Evolutionary conservation across 2,888 invertebrate species (phyloP), one percentile per base, ranked within the genome.

Genomic region (Copidosoma aretas): DNA sequence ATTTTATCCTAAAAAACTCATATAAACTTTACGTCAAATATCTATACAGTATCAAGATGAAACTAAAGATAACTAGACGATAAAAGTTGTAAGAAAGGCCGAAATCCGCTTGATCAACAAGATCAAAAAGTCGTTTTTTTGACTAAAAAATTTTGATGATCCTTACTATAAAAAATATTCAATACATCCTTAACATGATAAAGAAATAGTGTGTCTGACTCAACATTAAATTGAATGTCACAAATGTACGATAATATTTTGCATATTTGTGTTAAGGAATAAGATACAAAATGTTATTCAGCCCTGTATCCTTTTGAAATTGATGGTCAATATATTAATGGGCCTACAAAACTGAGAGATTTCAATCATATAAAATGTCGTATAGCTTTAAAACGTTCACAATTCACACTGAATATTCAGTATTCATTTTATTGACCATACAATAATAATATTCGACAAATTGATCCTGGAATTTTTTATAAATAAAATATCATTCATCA

Each of bases 341-440:
- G 59, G 21, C 10, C 5, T 10, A 21, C 22, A n/a, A 51, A 25
- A 21, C 52, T 51, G 19, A 61, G 32, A 21, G 71, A 75, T 61
- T 75, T 63, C 57, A 74, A 77, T 25, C 73, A 53, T 58, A 75
- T 75, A 19, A 77, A 75, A 73, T 41, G 49, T 24, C 67, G 70
- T 46, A 46, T 76, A 22, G 73, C 67, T 68, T 77, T 76, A 12
- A 67, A 65, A 39, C 67, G 76, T 70, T 51, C 73, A 22, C 60
- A 68, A 63, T 79, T 75, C 67, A 60, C 77, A 59, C 64, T 74
- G 25, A 74, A 78, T 70, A 66, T 66, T 41, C 75, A 75, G 58
- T 75, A 74, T 67, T 59, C 77, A 32, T 78, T 77, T 68, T 75
- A 68, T 71, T 72, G 75, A 57, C 63, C 76, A 57, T 66, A 75